phyloP scores from a whole-genome alignment of 2,888 invertebrate genomes.

The Cyaniris semiargus region DNA sequence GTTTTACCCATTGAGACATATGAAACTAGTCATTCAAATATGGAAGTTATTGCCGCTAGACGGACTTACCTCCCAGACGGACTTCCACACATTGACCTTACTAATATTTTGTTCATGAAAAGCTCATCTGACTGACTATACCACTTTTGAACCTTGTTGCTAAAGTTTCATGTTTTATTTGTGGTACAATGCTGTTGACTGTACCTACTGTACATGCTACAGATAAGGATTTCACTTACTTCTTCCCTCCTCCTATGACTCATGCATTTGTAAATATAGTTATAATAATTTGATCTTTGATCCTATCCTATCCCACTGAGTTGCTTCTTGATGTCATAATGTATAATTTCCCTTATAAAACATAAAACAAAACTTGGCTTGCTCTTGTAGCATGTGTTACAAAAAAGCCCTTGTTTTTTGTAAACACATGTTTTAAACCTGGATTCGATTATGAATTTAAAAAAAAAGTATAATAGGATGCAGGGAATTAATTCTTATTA shows the following conservation, averaged over 20 bases:
- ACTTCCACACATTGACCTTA: too few relatives aligned
- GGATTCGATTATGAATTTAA: not conserved
- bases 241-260: constrained; percentile 24
- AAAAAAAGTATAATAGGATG: not conserved
- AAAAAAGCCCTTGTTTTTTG: not conserved
- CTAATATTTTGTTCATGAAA: too few relatives aligned
- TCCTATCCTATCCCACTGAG: not conserved
- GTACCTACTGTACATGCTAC: not conserved
- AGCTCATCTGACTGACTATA: not conserved
- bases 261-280: constrained; percentile 12
- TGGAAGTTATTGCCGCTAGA: too few relatives aligned
- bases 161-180: not conserved
- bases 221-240: constrained; percentile 1
- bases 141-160: not conserved
- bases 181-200: not conserved
- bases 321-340: not conserved
- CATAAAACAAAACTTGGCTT: not conserved
- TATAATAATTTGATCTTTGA: constrained; percentile 1
- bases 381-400: not conserved
- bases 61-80: too few relatives aligned
- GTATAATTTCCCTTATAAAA: not conserved
- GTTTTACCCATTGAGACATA: too few relatives aligned
- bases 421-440: not conserved
- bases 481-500: too few relatives aligned
- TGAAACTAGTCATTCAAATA: too few relatives aligned